Evolutionary conservation across 2,888 invertebrate species (phyloP).

Genomic region (Macroteleia sp.): DNA sequence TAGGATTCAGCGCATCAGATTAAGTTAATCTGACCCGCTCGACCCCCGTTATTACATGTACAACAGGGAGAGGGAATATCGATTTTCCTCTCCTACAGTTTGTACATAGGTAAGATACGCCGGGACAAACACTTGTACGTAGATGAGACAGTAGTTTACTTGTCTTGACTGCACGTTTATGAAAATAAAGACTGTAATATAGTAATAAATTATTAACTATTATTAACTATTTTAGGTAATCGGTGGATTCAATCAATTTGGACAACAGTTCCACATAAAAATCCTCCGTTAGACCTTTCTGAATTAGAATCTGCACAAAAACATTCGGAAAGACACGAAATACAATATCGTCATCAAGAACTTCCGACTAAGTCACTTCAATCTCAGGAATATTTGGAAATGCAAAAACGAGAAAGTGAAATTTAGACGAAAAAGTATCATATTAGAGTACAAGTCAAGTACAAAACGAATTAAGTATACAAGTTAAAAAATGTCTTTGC

Average conservation of each 20-base stretch:
- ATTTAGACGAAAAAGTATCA: slow-evolving; percentile 85
- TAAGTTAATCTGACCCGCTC: no score
- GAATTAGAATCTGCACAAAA: slow-evolving; percentile 85
- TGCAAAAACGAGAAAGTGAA: slow-evolving; percentile 92
- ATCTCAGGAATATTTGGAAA: slow-evolving; percentile 86
- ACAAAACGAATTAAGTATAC: not conserved
- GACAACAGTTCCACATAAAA: slow-evolving; percentile 92
- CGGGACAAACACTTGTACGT: no score
- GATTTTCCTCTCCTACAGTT: no score
- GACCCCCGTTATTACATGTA: no score
- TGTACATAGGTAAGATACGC: no score
- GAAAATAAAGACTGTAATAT: no score
- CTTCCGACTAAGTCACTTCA: slow-evolving; percentile 69
- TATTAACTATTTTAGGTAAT: slow-evolving; percentile 86
- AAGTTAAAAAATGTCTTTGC: slow-evolving; percentile 86
- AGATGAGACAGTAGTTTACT: no score
- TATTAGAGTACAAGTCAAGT: slow-evolving; percentile 16
- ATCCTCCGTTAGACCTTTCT: slow-evolving; percentile 91
- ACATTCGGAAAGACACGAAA: slow-evolving; percentile 70
- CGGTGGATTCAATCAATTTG: slow-evolving; percentile 93
- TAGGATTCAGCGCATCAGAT: no score
- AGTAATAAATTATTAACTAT: no score
- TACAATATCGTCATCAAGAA: slow-evolving; percentile 80
- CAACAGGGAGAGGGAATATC: no score
- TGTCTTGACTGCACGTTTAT: no score